phyloP scores from a whole-genome alignment of 1,140 invertebrate genomes.

The Lamellibrachia luymesi region DNA sequence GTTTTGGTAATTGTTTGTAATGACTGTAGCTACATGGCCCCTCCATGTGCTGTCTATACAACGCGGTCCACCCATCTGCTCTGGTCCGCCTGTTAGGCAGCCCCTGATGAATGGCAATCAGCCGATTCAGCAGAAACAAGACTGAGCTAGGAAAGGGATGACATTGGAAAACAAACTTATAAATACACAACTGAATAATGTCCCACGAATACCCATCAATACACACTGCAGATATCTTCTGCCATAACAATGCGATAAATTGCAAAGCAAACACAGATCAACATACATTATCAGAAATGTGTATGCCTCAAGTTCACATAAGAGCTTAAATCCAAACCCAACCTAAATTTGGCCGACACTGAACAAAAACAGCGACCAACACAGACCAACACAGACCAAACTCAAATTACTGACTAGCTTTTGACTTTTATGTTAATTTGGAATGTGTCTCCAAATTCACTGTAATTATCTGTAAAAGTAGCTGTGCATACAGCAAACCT shows the following conservation, averaged over 20 bases:
- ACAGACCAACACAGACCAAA: background rate
- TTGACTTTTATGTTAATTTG: background rate
- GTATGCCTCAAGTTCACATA: background rate
- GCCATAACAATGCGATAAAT: background rate
- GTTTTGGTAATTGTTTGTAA: too few relatives aligned
- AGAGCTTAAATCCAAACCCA: background rate
- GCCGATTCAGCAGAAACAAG: background rate
- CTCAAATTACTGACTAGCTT: background rate
- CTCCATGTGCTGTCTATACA: too few relatives aligned
- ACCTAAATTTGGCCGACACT: background rate
- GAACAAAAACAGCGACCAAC: background rate
- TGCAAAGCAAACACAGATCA: background rate
- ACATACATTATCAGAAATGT: background rate
- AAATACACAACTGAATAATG: background rate
- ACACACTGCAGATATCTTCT: background rate
- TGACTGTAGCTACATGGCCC: too few relatives aligned
- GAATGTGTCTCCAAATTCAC: too few relatives aligned
- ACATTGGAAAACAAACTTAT: background rate
- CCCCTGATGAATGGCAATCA: background rate
- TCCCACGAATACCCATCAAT: background rate
- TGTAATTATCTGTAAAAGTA: too few relatives aligned
- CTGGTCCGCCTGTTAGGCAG: too few relatives aligned
- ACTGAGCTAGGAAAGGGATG: background rate
- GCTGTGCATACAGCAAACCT: too few relatives aligned
- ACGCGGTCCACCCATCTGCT: too few relatives aligned